A percentile compares a stretch with the other conserved stretches of the same genome.
Evolutionary conservation across 2,888 invertebrate species (phyloP).

Genomic region (Stenichneumon culpator): DNA sequence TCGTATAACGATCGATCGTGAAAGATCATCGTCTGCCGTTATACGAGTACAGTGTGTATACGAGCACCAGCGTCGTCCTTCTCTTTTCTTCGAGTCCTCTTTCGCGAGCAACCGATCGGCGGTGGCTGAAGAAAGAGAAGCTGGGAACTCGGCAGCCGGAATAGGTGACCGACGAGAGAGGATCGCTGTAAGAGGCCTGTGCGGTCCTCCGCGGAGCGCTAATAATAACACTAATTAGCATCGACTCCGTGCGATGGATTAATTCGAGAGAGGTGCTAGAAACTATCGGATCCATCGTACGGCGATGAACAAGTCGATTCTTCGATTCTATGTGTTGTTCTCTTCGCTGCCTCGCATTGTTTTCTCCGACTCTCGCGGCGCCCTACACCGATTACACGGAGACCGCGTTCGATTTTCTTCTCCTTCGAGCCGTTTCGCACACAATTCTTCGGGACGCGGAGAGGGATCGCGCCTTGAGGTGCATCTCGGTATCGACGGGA

Average conservation of each 20-base stretch:
- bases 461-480: slow-evolving; percentile 8
- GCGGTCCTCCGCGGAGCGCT: slow-evolving; percentile 46
- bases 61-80: slow-evolving; percentile 80
- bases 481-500: slow-evolving; percentile 39
- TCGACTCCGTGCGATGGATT: slow-evolving; percentile 68
- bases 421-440: slow-evolving; percentile 14
- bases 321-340: slow-evolving; percentile 12
- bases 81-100: slow-evolving; percentile 20
- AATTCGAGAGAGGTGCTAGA: slow-evolving; percentile 72
- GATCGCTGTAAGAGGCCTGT: neutral
- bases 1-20: slow-evolving; percentile 78
- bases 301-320: slow-evolving; percentile 29
- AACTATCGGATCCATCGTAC: slow-evolving; percentile 12
- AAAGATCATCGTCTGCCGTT: slow-evolving; percentile 78
- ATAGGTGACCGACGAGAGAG: slow-evolving; percentile 10
- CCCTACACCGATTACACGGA: slow-evolving; percentile 36
- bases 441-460: slow-evolving; percentile 5
- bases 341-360: slow-evolving; percentile 32
- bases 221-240: slow-evolving; percentile 78
- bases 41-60: slow-evolving; percentile 77
- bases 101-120: neutral
- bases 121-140: neutral
- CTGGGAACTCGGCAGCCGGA: neutral
- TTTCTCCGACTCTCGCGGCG: neutral
- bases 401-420: slow-evolving; percentile 7